Base-by-base conservation (phyloP, 1,140 invertebrate genomes). In the Palaemon carinicauda region DNA sequence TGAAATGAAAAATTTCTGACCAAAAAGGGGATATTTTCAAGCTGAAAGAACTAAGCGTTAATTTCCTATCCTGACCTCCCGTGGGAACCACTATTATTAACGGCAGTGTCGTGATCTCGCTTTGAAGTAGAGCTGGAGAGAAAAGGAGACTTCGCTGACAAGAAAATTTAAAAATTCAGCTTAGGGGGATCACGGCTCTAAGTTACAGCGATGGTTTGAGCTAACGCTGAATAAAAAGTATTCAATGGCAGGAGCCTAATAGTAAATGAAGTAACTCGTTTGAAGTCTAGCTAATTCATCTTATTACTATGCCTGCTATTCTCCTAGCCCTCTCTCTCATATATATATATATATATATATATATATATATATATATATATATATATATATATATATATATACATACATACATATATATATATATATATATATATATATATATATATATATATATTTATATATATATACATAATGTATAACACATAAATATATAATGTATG, bases 401-500 rank as follows among this genome's bases (percentile, higher is more conserved):
- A 56, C 12, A 31, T 12, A 71, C n/a, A 17, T 21, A n/a, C 31
- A 19, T 24, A 80, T n/a, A 29, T 14, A 31, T 14, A 75, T 33
- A 74, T 31, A n/a, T 31, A n/a, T 74, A 31, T 74, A 41, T 74
- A 74, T 33, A 33, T 41, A n/a, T 31, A 41, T 41, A 15, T 33
- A 74, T 31, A n/a, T 74, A 33, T 41, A 17, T 74, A 74, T 74
- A 74, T 74, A 31, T 74, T 31, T 74, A 74, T 31, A 74, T 33
- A 74, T 29, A 74, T 74, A 74, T 74, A 74, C 33, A 31, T 74
- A 74, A 15, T 31, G 15, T 31, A 31, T 31, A 31, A 74, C 33
- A 74, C 33, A 74, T 74, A 31, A 33, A 31, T 74, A 74, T 74
- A 33, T 74, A 74, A 74, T 74, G 33, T 74, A 74, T 29, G 33